Conservation (phyloP, 2,888 invertebrate species). For the Brenthis hecate region DNA sequence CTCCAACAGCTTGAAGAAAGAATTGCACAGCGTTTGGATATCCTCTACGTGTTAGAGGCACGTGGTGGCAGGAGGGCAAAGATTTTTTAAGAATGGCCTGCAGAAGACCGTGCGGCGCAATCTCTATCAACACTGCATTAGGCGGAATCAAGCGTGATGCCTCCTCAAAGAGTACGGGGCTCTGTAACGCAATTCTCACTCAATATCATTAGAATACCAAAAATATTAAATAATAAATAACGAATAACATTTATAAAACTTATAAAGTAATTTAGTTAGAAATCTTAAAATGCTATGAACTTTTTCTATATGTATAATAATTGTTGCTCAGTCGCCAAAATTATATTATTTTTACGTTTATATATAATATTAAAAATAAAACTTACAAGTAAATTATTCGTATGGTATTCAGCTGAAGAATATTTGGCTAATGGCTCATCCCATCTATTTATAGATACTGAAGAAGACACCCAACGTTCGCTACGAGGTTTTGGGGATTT, state of each 20-base stretch:
- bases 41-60: conserved; percentile 88
- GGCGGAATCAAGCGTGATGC: conserved; percentile 88
- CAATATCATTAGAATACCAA: too few relatives aligned
- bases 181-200: conserved; percentile 65
- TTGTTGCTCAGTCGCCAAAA: too few relatives aligned
- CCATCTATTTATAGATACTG: conserved; percentile 87
- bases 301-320: too few relatives aligned
- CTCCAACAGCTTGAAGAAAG: conserved; percentile 84
- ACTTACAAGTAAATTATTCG: conserved; percentile 87
- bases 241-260: too few relatives aligned
- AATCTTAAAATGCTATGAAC: too few relatives aligned
- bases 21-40: conserved; percentile 82
- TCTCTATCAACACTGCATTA: conserved; percentile 91
- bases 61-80: conserved; percentile 84
- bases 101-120: conserved; percentile 94
- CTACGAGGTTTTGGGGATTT: conserved; percentile 84
- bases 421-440: conserved; percentile 59
- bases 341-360: too few relatives aligned
- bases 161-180: conserved; percentile 90
- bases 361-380: too few relatives aligned
- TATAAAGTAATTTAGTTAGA: too few relatives aligned
- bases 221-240: too few relatives aligned
- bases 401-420: conserved; percentile 92
- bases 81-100: conserved; percentile 80
- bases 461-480: conserved; percentile 90